A percentile compares a stretch with the other conserved stretches of the same genome.
phyloP scores from a whole-genome alignment of 1,140 invertebrate species.

The Spodoptera frugiperda region DNA sequence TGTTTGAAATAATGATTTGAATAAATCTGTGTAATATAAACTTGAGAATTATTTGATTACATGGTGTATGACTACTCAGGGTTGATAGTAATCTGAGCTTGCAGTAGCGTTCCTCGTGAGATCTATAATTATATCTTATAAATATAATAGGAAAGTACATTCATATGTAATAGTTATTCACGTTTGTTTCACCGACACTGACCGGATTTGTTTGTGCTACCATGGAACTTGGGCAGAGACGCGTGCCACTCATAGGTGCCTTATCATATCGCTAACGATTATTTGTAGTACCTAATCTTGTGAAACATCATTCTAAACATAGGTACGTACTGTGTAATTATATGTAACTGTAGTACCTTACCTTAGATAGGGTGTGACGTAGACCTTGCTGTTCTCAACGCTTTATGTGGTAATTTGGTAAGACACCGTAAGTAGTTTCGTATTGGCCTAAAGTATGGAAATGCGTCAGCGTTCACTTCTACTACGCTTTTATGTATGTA shows the following conservation, averaged over 20 bases:
- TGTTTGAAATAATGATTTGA: too few species aligned
- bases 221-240: not conserved
- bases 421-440: conserved; percentile 62
- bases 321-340: conserved; percentile 30
- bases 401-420: conserved; percentile 28
- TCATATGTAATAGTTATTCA: conserved; percentile 17
- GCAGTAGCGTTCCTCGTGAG: conserved; percentile 23
- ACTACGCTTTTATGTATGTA: conserved; percentile 28
- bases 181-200: not conserved
- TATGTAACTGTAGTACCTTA: conserved; percentile 23
- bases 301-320: conserved; percentile 20
- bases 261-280: conserved; percentile 37
- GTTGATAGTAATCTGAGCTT: conserved; percentile 35
- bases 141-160: conserved; percentile 5
- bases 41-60: conserved; percentile 9
- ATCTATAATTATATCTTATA: conserved; percentile 15
- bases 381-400: conserved; percentile 2
- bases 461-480: conserved; percentile 27
- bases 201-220: not conserved
- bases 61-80: conserved; percentile 30
- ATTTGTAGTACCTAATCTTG: conserved; percentile 13
- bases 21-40: not conserved
- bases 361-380: conserved; percentile 27
- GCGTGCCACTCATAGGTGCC: conserved; percentile 37
- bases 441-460: conserved; percentile 63